phyloP scores from a whole-genome alignment of 2,797 vertebrate species.

The Ambastaia sidthimunki region DNA sequence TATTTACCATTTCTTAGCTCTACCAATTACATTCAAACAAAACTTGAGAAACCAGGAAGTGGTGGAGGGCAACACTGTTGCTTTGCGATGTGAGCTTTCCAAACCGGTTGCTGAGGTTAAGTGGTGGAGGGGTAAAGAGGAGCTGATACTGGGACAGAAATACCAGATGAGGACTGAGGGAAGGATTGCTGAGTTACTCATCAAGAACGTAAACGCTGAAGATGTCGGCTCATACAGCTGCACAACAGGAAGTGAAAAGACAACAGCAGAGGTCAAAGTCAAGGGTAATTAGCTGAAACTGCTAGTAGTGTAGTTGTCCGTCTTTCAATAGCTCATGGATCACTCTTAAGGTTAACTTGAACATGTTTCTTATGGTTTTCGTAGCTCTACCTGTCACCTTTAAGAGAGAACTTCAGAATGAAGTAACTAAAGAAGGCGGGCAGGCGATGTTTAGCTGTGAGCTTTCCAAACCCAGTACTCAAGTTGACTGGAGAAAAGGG shows the following conservation, averaged over 20 bases:
- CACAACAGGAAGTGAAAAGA: constrained; percentile 67
- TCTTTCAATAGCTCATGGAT: background rate
- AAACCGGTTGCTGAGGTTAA: constrained; percentile 74
- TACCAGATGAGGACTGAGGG: constrained; percentile 80
- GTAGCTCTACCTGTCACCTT: constrained; percentile 85
- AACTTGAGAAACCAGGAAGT: constrained; percentile 82
- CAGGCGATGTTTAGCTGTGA: constrained; percentile 79
- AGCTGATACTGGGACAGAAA: constrained; percentile 71
- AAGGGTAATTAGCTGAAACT: constrained; percentile 65
- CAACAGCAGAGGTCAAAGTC: constrained; percentile 76
- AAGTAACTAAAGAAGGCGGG: constrained; percentile 83
- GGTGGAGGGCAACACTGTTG: constrained; percentile 72
- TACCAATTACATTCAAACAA: constrained; percentile 82
- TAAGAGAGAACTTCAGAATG: constrained; percentile 77
- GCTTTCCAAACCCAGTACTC: constrained; percentile 78
- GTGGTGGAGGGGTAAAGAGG: constrained; percentile 80
- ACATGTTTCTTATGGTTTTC: constrained; percentile 49
- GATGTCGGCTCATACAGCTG: constrained; percentile 78
- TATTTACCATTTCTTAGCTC: constrained; percentile 69
- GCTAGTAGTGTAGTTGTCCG: background rate
- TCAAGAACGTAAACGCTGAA: constrained; percentile 72
- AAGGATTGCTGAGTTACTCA: constrained; percentile 75
- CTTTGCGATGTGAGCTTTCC: constrained; percentile 81
- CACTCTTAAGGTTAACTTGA: constrained; percentile 4
- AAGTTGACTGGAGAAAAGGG: constrained; percentile 89